Evolutionary conservation across 2,797 vertebrate genomes (phyloP), one percentile per base, ranked within the genome.

Genomic region (Synaphobranchus kaupii): DNA sequence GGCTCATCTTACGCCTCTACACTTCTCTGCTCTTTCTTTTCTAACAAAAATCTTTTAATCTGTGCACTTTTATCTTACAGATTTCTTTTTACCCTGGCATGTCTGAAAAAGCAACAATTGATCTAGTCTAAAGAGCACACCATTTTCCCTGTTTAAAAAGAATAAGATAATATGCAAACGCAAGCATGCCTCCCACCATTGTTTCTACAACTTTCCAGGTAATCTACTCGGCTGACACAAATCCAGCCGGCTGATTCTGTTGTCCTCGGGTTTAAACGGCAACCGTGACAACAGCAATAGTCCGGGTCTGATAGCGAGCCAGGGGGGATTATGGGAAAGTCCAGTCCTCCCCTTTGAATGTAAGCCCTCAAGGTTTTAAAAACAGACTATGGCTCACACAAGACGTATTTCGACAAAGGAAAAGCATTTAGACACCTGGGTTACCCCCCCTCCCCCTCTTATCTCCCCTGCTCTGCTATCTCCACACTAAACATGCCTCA

Each of bases 151-250:
- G 54, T 15, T 20, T 68, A 78, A 86, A 71, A 86, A 84, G 66
- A 91, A 93, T 93, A 92, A 82, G 83, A 84, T 66, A 92, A 93
- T 93, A 92, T 88, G 88, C 13, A 15, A 90, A 93, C 90, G 91
- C 90, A 89, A 89, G 93, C 94, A 93, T 22, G 92, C 93, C 93
- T 93, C 91, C 86, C 87, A 89, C 87, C 89, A 89, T 90, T 88
- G 91, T 92, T 92, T 94, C 89, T 89, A 92, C 93, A 95, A 94
- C 95, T 90, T 88, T 93, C 93, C 89, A 90, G 83, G 92, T 95
- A 93, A 95, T 94, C 94, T 90, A 25, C 89, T 84, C 47, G 89
- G 89, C 92, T 91, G 86, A 92, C 92, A 90, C 92, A 91, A 94
- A 92, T 86, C 87, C 68, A 87, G 92, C 92, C 90, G 13, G 83